Conservation (phyloP, 2,888 invertebrate species). For the Sialis fuliginosa region DNA sequence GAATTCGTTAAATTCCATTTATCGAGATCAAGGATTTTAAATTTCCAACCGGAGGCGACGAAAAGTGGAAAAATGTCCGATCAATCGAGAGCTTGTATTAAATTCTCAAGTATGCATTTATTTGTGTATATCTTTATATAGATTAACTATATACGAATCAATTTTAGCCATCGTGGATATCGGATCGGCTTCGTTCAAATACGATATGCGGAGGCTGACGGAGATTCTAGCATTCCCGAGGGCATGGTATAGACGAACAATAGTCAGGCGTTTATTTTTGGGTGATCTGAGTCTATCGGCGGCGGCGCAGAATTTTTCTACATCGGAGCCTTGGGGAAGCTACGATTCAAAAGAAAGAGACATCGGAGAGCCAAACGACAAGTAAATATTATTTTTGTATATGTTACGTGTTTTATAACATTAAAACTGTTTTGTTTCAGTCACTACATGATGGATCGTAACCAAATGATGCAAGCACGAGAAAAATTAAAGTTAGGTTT, state of each 20-base stretch:
- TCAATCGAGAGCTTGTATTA: conserved; percentile 63
- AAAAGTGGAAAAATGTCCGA: conserved; percentile 23
- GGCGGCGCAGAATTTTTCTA: conserved; percentile 6
- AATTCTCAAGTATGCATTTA: conserved; percentile 66
- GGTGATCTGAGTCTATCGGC: conserved; percentile 66
- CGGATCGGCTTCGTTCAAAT: conserved; percentile 91
- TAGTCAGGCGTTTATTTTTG: conserved; percentile 80
- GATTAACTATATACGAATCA: background rate
- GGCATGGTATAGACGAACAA: conserved; percentile 93
- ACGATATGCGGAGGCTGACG: conserved; percentile 92
- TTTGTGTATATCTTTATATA: background rate
- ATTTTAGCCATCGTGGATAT: conserved; percentile 79
- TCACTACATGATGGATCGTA: background rate
- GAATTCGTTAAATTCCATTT: conserved; percentile 95
- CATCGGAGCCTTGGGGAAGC: conserved; percentile 1
- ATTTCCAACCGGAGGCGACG: conserved; percentile 43
- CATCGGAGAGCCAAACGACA: background rate
- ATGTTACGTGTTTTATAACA: background rate
- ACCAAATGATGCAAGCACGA: conserved; percentile 23
- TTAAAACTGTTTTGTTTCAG: background rate
- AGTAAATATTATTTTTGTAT: background rate
- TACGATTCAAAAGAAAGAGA: background rate
- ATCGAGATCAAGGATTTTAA: conserved; percentile 75
- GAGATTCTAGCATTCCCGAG: conserved; percentile 97
- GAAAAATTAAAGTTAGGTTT: conserved; percentile 38